Conservation (phyloP, 2,797 vertebrate genomes). For the Harpagifer antarcticus region DNA sequence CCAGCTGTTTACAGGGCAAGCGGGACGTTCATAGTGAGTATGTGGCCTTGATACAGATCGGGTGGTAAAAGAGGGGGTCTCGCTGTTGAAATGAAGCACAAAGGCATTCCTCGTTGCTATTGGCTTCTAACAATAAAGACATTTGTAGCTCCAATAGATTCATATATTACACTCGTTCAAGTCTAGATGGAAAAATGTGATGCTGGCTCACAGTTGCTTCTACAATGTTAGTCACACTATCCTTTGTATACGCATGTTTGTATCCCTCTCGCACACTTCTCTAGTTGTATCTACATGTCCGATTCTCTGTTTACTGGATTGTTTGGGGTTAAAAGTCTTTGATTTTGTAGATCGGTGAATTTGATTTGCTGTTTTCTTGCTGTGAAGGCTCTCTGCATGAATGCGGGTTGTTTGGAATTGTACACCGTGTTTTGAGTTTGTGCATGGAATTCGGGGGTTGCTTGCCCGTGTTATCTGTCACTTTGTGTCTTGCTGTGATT, state of each 20-base stretch:
- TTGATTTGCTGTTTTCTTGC: slow-evolving; percentile 21
- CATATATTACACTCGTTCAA: not conserved
- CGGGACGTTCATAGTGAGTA: slow-evolving; percentile 38
- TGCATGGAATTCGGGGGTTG: slow-evolving; percentile 34
- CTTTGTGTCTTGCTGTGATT: slow-evolving; percentile 73
- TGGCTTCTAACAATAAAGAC: slow-evolving; percentile 4
- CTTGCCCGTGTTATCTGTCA: slow-evolving; percentile 67
- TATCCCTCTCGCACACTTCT: slow-evolving; percentile 35
- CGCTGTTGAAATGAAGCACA: slow-evolving; percentile 12
- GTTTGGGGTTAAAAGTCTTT: slow-evolving; percentile 61
- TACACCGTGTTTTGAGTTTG: slow-evolving; percentile 45
- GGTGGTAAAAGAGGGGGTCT: slow-evolving; percentile 15
- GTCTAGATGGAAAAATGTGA: slow-evolving; percentile 16
- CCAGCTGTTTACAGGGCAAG: slow-evolving; percentile 57
- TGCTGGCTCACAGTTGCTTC: slow-evolving; percentile 4
- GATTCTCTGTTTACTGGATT: slow-evolving; percentile 50
- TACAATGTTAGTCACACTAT: slow-evolving; percentile 43
- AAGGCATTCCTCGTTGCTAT: not conserved
- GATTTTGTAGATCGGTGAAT: slow-evolving; percentile 39
- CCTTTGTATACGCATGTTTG: slow-evolving; percentile 54
- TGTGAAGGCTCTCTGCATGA: not conserved
- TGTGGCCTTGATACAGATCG: slow-evolving; percentile 33
- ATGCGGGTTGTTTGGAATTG: slow-evolving; percentile 46
- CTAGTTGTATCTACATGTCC: slow-evolving; percentile 35
- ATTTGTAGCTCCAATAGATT: not conserved